Evolutionary conservation across 2,888 invertebrate genomes (phyloP).

Genomic region (Lamellibrachia satsuma): DNA sequence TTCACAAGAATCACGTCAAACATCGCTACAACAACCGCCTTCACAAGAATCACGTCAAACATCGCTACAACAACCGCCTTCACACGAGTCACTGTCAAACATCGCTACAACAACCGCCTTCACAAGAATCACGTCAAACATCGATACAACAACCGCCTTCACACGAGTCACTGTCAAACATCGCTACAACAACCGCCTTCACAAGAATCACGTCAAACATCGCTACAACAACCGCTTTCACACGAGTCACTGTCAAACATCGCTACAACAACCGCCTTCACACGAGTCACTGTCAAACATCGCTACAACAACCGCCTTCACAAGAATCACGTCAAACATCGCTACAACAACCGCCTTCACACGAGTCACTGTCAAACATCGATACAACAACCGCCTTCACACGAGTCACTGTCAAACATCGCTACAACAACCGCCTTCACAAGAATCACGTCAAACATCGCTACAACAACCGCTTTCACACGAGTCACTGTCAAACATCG

Average conservation of each 20-base stretch:
- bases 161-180: too few species aligned
- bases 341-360: not conserved
- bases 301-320: not conserved
- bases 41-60: not conserved
- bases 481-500: too few species aligned
- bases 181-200: not conserved
- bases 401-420: too few species aligned
- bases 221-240: not conserved
- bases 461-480: not conserved
- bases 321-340: too few species aligned
- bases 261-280: not conserved
- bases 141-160: not conserved
- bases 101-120: not conserved
- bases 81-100: too few species aligned
- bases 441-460: not conserved
- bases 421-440: not conserved
- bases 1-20: not conserved
- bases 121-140: not conserved
- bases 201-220: not conserved
- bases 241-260: too few species aligned
- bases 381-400: not conserved
- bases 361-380: not conserved
- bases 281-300: not conserved
- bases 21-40: not conserved
- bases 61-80: not conserved